These are phyloP conservation scores for Platycercus adscitus DNA, from an alignment of 2,113 vertebrate species.

Conservation along the genomic window DNA sequence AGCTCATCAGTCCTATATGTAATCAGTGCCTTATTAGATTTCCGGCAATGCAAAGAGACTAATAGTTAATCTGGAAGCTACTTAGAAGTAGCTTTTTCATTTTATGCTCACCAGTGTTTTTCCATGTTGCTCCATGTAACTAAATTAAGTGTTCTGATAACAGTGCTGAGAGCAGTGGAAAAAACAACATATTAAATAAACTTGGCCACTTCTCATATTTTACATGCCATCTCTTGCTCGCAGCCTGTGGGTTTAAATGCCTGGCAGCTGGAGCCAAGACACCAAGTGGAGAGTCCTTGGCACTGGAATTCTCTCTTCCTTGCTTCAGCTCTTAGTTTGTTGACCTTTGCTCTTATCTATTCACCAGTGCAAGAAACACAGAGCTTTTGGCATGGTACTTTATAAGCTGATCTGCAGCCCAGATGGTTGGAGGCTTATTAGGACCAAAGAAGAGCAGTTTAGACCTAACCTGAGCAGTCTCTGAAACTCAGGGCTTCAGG, in stretches of 20 bases:
- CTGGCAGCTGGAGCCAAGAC: not conserved
- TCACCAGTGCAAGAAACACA: not conserved
- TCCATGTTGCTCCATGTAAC: not conserved
- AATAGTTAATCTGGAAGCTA: not conserved
- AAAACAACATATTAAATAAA: constrained; percentile 56
- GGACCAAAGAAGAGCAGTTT: not conserved
- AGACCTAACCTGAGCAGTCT: not conserved
- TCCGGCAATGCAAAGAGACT: not conserved
- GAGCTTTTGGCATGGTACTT: not conserved
- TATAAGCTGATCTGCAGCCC: not conserved
- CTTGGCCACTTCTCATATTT: constrained; percentile 38
- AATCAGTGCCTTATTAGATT: constrained; percentile 2
- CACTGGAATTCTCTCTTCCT: not conserved
- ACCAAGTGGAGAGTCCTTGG: not conserved
- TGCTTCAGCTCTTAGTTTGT: not conserved
- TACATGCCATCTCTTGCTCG: constrained; percentile 45
- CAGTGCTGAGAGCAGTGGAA: constrained; percentile 18
- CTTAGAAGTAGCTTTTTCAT: constrained; percentile 8
- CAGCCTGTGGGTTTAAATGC: not conserved
- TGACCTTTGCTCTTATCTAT: not conserved
- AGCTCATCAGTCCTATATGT: not conserved
- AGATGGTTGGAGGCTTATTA: not conserved
- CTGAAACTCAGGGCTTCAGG: not conserved
- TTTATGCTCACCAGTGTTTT: constrained; percentile 10
- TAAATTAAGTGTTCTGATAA: constrained; percentile 40